A percentile compares a stretch with the other conserved stretches of the same genome.
These are phyloP conservation scores for Todus mexicanus DNA, from an alignment of 2,797 vertebrate species.

Conservation along the genomic window DNA sequence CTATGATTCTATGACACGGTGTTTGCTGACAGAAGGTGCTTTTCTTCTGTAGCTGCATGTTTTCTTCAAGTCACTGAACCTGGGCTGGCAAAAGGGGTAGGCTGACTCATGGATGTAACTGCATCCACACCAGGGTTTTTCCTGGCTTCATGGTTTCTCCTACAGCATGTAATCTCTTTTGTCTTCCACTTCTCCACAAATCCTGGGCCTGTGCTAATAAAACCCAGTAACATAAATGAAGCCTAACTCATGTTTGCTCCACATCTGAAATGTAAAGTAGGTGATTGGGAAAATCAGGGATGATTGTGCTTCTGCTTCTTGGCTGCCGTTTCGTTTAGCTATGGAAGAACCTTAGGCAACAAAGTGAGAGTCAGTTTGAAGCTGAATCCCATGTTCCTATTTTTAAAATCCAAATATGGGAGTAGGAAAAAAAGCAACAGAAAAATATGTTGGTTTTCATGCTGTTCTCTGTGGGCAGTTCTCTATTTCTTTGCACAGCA, in stretches of 20 bases:
- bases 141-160: background rate
- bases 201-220: background rate
- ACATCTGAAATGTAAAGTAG: background rate
- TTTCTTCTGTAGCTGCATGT: background rate
- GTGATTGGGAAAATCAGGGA: background rate
- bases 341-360: background rate
- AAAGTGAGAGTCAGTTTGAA: background rate
- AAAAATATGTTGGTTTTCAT: background rate
- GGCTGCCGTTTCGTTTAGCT: background rate
- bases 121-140: background rate
- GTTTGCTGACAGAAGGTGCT: background rate
- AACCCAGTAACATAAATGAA: background rate
- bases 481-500: constrained; percentile 3
- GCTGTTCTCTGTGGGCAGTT: constrained; percentile 22
- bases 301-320: background rate
- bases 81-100: background rate
- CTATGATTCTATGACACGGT: too few species aligned
- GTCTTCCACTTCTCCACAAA: background rate
- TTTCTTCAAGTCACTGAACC: background rate
- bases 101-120: background rate
- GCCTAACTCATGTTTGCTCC: background rate
- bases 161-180: background rate
- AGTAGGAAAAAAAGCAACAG: background rate
- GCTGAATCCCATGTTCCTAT: background rate
- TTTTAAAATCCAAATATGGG: constrained; percentile 1